Base-by-base conservation (phyloP, 2,888 invertebrate species). In the Polietes domitor region DNA sequence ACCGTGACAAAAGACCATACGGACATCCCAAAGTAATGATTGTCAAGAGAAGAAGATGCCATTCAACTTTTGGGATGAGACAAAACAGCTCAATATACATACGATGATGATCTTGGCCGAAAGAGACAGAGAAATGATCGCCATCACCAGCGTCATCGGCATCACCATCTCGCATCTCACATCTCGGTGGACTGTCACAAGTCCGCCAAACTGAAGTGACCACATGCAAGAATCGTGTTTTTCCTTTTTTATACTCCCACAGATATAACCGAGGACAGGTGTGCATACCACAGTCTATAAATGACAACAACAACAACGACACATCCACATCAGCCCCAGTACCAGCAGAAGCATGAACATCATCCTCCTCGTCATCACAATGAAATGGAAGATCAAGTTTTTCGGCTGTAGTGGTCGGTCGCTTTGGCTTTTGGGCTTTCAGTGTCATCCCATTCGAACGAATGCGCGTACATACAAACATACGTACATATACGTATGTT, bases 191-290 rank as follows among this genome's bases (percentile, higher is more conserved):
- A 41, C 70, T 74, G 61, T 43, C 24, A 74, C 43, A 71, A 65
- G 63, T 26, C 17, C 47, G n/a, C n/a, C n/a, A n/a, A 55, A 58
- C 4, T 71, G 47, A 77, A 75, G 74, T 79, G 79, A 77, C 83
- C 83, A 77, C 83, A 83, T 83, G 83, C 83, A 83, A 83, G 71
- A 80, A 75, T 83, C 80, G 71, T 83, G 83, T 83, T 77, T n/a
- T 15, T 61, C 61, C 61, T 61, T 61, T 61, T 61, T 75, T 28
- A 77, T 83, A 83, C 83, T 83, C 83, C 83, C 83, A 83, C 83
- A 83, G 83, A 83, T 77, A 77, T 78, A 74, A 63, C 74, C 77
- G 68, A 83, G 83, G 83, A 83, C 83, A 83, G 83, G 83, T 83
- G 83, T 83, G 83, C 83, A 83, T 83, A 80, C 83, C 83, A 83